Base-by-base conservation (phyloP, 2,888 invertebrate species). In the Drosophila infuscata region DNA sequence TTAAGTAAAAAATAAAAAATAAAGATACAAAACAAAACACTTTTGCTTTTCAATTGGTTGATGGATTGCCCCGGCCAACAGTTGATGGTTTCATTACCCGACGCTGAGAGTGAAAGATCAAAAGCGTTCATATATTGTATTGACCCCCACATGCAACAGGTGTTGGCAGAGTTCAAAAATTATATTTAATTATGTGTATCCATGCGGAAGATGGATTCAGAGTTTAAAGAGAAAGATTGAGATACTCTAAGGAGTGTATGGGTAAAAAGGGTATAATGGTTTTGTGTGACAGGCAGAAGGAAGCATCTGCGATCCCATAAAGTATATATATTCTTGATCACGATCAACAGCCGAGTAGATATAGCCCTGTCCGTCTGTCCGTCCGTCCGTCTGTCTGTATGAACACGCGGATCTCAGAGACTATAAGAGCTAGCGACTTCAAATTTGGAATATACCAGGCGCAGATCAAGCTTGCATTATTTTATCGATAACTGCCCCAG, bases 71-170 rank as follows among this genome's bases (percentile, higher is more conserved):
- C 72, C 61, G 80, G 76, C 61, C 64, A 70, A 63, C 74, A 71
- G 67, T 82, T 85, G 86, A 85, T 82, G 85, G 85, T 77, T 85
- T 85, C 74, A 85, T 88, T 83, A 82, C 29, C 56, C 30, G 41
- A 49, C 38, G 20, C 48, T 17, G 41, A 32, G 36, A 51, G 35
- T 56, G 29, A 51, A 33, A 66, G 65, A 64, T 68, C 60, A 76
- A 71, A 63, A 63, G 63, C 35, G 38, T 30, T 33, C 11, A 12
- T 2, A 17, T 38, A 30, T 12, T 8, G n/a, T 30, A 5, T 32
- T 29, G 48, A 33, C 35, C 56, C 32, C 32, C 11, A 11, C 29
- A 29, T 56, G 41, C n/a, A 35, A 36, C 71, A 76, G 80, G 66
- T 78, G 80, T 53, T 58, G 51, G 53, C 58, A 29, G 29, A 9